Base-by-base conservation (phyloP, 2,113 vertebrate species). In the Isichthys henryi region DNA sequence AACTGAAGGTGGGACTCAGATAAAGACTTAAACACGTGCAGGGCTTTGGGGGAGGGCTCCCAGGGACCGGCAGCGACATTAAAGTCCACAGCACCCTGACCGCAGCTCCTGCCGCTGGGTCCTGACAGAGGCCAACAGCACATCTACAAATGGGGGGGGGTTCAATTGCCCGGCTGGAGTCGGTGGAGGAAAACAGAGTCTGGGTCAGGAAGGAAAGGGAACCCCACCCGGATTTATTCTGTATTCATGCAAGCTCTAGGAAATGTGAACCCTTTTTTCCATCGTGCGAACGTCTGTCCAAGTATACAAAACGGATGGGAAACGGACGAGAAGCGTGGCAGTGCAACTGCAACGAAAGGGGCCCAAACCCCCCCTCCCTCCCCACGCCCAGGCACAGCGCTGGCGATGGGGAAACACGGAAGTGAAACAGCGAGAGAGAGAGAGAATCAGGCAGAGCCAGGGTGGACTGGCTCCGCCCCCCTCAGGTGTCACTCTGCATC, bases 231-330 rank as follows among this genome's bases (percentile, higher is more conserved):
- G 10, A 70, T 70, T 70, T 31, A 31, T 70, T 95, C 95, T 92
- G 90, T 94, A 96, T 96, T 96, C 97, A 97, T 97, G 97, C 96
- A 96, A 97, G 96, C 93, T 95, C 93, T 94, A 95, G 95, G 94
- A 97, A 95, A 97, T 95, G 95, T 91, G 95, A 96, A 95, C 94
- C 91, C 91, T 90, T 89, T 93, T 93, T 92, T 92, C 93, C 94
- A 95, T 94, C 96, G 97, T 92, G 93, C 91, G 94, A 95, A 96
- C 90, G 93, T 93, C 95, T 96, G 94, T 93, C 94, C 92, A 91
- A 91, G 93, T 95, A 93, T 95, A 94, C 95, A 94, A 91, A 88
- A 94, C 93, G 49, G 94, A 88, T 93, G 93, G 92, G 91, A 91
- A 92, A 91, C 39, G 89, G 88, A 74, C 90, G 91, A 93, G 31